These are phyloP conservation scores for Hydrocynus forskahlii DNA, from an alignment of 2,797 vertebrate species.

Conservation along the genomic window DNA sequence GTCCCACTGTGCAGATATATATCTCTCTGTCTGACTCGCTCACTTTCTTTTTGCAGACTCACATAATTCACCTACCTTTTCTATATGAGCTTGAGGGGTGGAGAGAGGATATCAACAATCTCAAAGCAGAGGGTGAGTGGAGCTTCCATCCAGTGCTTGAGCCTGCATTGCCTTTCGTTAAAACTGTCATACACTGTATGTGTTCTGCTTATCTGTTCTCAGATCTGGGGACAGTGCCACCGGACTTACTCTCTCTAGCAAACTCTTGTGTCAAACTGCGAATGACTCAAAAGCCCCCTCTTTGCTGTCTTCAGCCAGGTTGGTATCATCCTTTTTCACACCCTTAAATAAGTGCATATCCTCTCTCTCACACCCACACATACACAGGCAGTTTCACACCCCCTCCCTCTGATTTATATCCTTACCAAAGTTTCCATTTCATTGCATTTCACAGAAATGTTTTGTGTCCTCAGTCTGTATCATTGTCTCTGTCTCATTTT, in stretches of 20 bases:
- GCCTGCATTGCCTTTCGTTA: background rate
- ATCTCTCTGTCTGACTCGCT: background rate
- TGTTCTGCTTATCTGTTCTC: constrained; percentile 36
- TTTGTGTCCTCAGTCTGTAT: background rate
- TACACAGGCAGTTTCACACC: constrained; percentile 4
- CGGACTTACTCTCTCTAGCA: constrained; percentile 78
- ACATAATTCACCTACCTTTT: constrained; percentile 70
- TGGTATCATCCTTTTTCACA: background rate
- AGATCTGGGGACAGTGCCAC: constrained; percentile 75
- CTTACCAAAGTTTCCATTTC: background rate
- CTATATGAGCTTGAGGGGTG: constrained; percentile 76
- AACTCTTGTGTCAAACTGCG: constrained; percentile 78
- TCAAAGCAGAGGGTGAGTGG: constrained; percentile 73
- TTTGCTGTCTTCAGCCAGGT: constrained; percentile 66
- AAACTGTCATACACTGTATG: constrained; percentile 2
- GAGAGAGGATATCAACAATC: constrained; percentile 72
- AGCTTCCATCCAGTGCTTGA: background rate
- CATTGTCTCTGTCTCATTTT: constrained; percentile 23
- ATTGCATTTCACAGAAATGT: background rate
- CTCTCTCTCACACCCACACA: background rate
- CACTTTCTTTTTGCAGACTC: constrained; percentile 64
- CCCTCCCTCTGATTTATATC: background rate
- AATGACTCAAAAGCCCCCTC: constrained; percentile 78
- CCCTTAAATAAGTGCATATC: background rate
- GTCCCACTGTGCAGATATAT: background rate